These are phyloP conservation scores for Pristionchus exspectatus DNA, from an alignment of 2,888 invertebrate species.

Conservation along the genomic window DNA sequence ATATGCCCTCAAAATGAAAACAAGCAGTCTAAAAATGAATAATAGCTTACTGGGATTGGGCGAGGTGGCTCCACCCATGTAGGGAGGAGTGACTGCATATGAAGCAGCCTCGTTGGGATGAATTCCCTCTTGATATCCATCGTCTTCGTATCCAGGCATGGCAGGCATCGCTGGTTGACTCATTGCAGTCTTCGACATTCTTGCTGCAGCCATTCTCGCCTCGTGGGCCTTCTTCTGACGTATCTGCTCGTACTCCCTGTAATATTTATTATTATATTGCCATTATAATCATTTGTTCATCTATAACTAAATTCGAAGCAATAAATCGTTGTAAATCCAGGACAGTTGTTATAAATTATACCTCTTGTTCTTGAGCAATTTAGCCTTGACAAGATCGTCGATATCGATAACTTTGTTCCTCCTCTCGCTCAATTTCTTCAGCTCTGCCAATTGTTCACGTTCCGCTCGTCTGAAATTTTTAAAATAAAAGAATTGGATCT, in stretches of 20 bases:
- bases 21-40: neutral
- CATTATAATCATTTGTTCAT: neutral
- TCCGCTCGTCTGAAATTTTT: conserved; percentile 14
- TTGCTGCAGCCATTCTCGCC: neutral
- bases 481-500: neutral
- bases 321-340: neutral
- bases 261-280: neutral
- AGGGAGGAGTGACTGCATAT: conserved; percentile 40
- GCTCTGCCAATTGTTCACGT: neutral
- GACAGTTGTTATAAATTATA: neutral
- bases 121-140: neutral
- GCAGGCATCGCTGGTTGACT: neutral
- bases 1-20: neutral
- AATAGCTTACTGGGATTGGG: neutral
- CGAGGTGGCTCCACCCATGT: conserved; percentile 16
- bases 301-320: neutral
- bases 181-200: neutral
- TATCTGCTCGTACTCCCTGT: conserved; percentile 21
- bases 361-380: conserved; percentile 47
- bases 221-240: neutral
- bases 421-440: neutral
- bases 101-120: neutral
- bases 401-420: neutral
- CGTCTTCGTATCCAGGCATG: conserved; percentile 30
- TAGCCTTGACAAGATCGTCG: conserved; percentile 37